These are phyloP conservation scores for Parnassius orleans DNA, from an alignment of 2,888 invertebrate genomes.

Conservation along the genomic window DNA sequence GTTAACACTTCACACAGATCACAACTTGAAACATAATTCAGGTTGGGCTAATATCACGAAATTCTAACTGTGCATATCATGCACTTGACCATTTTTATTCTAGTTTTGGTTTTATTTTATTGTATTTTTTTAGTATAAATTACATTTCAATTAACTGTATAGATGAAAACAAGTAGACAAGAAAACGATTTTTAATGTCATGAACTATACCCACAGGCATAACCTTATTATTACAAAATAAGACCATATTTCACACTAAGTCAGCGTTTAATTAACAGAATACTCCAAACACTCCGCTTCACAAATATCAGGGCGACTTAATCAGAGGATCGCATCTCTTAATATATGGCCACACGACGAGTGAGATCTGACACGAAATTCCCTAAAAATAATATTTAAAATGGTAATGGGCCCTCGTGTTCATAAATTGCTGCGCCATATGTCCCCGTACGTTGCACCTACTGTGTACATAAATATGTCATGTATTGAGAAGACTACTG, in stretches of 20 bases:
- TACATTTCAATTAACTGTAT: no score
- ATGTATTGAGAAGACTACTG: slow-evolving; percentile 71
- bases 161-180: background rate
- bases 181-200: slow-evolving; percentile 24
- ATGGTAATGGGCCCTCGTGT: slow-evolving; percentile 77
- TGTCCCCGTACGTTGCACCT: slow-evolving; percentile 75
- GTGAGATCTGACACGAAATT: slow-evolving; percentile 81
- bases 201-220: slow-evolving; percentile 13
- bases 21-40: no score
- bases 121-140: no score
- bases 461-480: slow-evolving; percentile 80
- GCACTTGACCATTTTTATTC: no score
- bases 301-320: slow-evolving; percentile 70
- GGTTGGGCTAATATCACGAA: no score
- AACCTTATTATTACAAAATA: slow-evolving; percentile 24
- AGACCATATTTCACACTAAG: slow-evolving; percentile 42
- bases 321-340: slow-evolving; percentile 79
- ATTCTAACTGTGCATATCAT: no score
- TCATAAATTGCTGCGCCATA: slow-evolving; percentile 80
- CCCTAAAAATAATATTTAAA: slow-evolving; percentile 82
- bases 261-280: slow-evolving; percentile 71
- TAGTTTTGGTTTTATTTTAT: no score
- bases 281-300: slow-evolving; percentile 56
- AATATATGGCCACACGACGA: slow-evolving; percentile 75
- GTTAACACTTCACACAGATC: no score